Percentiles rank a stretch among this genome's conserved stretches.
Evolutionary conservation across 2,888 invertebrate species (phyloP).

Genomic region (Chromoteleia sp.): DNA sequence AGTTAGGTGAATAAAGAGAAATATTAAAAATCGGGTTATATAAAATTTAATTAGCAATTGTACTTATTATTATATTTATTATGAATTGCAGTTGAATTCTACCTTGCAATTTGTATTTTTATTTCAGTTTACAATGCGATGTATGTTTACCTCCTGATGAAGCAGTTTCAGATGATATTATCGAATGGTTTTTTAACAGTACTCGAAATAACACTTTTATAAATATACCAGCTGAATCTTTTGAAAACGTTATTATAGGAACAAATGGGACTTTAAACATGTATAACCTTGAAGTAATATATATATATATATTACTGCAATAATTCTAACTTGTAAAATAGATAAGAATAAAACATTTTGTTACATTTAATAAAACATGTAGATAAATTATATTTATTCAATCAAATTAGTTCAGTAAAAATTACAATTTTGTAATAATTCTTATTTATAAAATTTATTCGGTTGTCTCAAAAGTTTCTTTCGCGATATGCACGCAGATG

Average conservation of each 20-base stretch:
- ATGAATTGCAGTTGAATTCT: background rate
- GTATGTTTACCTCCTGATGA: conserved; percentile 70
- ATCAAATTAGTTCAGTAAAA: too few relatives aligned
- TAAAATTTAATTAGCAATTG: background rate
- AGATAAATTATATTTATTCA: too few relatives aligned
- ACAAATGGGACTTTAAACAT: conserved; percentile 85
- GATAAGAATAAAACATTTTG: too few relatives aligned
- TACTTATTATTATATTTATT: too few relatives aligned
- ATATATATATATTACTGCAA: background rate
- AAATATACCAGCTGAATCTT: conserved; percentile 82
- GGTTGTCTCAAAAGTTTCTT: too few relatives aligned
- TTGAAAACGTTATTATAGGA: conserved; percentile 84
- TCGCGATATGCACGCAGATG: too few relatives aligned
- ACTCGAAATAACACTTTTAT: conserved; percentile 76
- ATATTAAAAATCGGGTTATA: too few relatives aligned
- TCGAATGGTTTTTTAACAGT: conserved; percentile 85
- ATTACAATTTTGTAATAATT: too few relatives aligned
- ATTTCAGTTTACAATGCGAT: conserved; percentile 30
- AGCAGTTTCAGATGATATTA: conserved; percentile 79
- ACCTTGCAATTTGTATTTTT: background rate
- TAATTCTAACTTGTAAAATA: background rate
- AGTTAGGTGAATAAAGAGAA: conserved; percentile 84
- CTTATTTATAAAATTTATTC: too few relatives aligned
- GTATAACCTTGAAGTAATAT: conserved; percentile 84
- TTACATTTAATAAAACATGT: too few relatives aligned